These are phyloP conservation scores for Bhutanitis thaidina DNA, from an alignment of 2,888 invertebrate species.

Conservation along the genomic window DNA sequence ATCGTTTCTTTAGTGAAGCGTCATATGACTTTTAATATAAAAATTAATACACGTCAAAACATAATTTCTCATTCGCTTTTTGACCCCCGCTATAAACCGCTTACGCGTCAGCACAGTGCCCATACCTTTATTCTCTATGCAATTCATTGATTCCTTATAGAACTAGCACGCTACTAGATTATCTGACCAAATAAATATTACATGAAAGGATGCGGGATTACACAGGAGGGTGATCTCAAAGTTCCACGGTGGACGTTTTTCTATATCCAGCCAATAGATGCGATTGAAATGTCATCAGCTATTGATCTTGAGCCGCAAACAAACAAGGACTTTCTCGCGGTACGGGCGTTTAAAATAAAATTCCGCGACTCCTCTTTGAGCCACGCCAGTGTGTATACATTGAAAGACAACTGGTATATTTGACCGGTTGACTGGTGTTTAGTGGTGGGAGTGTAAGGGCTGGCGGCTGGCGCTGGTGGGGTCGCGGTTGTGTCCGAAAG, in stretches of 20 bases:
- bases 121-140: slow-evolving; percentile 24
- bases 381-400: too few relatives aligned
- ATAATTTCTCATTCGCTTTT: too few relatives aligned
- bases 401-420: too few relatives aligned
- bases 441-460: too few relatives aligned
- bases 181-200: slow-evolving; percentile 50
- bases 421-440: too few relatives aligned
- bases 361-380: too few relatives aligned
- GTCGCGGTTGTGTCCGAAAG: too few relatives aligned
- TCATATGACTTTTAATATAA: too few relatives aligned
- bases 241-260: background rate
- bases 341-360: too few relatives aligned
- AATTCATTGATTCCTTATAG: slow-evolving; percentile 46
- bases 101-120: background rate
- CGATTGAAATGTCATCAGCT: slow-evolving; percentile 8
- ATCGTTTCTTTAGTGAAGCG: too few relatives aligned
- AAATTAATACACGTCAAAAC: too few relatives aligned
- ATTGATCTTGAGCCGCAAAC: background rate
- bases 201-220: slow-evolving; percentile 36
- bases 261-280: background rate
- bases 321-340: background rate
- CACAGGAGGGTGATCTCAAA: background rate
- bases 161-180: slow-evolving; percentile 33
- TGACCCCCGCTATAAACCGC: background rate
- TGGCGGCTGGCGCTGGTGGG: too few relatives aligned